Conservation (phyloP, 2,113 vertebrate species). For the Pseudorasbora parva region DNA sequence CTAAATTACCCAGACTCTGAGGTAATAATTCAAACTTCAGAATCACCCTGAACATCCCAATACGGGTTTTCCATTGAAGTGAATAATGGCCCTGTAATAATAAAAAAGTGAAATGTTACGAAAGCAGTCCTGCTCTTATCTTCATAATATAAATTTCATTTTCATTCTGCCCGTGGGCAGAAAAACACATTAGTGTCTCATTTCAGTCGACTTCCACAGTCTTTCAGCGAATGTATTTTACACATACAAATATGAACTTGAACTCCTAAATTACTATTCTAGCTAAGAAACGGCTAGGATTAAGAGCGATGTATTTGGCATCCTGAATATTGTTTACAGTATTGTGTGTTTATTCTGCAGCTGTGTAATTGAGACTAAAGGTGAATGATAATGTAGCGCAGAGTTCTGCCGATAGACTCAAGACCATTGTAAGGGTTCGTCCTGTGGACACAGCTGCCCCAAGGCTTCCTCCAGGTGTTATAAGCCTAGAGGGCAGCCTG, state of each 20-base stretch:
- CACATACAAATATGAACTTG: slow-evolving; percentile 5
- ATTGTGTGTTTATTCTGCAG: background rate
- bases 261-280: slow-evolving; percentile 8
- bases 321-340: slow-evolving; percentile 5
- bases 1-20: background rate
- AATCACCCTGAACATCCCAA: background rate
- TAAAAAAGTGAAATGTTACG: background rate
- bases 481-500: slow-evolving; percentile 3
- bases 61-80: background rate
- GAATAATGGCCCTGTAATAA: slow-evolving; percentile 14
- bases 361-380: slow-evolving; percentile 26
- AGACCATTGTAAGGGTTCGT: background rate
- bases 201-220: slow-evolving; percentile 5
- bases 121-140: slow-evolving; percentile 29
- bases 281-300: background rate
- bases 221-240: background rate
- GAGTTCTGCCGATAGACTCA: background rate
- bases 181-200: slow-evolving; percentile 2
- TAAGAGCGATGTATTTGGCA: background rate
- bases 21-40: background rate
- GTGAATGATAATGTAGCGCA: background rate
- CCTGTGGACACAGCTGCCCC: background rate
- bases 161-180: background rate
- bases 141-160: slow-evolving; percentile 19
- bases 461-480: slow-evolving; percentile 31